Evolutionary conservation across 2,888 invertebrate genomes (phyloP), one percentile per base, ranked within the genome.

Genomic region (Crossocerus cetratus): DNA sequence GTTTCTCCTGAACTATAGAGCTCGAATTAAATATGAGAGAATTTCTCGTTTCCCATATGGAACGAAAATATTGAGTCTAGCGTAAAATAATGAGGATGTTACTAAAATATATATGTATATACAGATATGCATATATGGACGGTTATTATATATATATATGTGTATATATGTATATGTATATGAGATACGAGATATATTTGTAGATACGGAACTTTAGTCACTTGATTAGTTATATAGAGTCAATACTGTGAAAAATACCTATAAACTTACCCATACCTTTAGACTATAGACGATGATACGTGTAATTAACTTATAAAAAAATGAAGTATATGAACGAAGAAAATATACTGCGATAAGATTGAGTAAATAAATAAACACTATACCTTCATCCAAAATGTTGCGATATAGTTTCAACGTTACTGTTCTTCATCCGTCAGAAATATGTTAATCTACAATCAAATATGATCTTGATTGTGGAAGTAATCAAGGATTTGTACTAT

Each of bases 171-270:
- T 76, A 76, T 78, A 80, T 67, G 73, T 73, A 76, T 66, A 79
- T 69, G 72, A 72, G 70, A 81, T 80, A 83, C 69, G 68, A 81
- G 81, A 84, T 85, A 88, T 88, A 88, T 88, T 88, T 89, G 89
- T 89, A 89, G 89, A 89, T 88, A 87, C 83, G 83, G 76, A 81
- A 70, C 81, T 84, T 88, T 88, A 88, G 88, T 85, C 83, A 86
- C 88, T 87, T 87, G 82, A 80, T 82, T 89, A 88, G 88, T 78
- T 86, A 88, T 74, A 75, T 88, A 89, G 87, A 89, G 88, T 89
- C 89, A 88, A 89, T 89, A 88, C 86, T 86, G 88, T 88, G 87
- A 86, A 86, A 84, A 86, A 84, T 86, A 87, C 84, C 86, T 87
- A 86, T 86, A 87, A 74, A 70, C 82, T 82, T 81, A 81, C 66